A percentile compares a stretch with the other conserved stretches of the same genome.
These are phyloP conservation scores for Malacoctenus gilli DNA, from an alignment of 2,797 vertebrate species.

Conservation along the genomic window DNA sequence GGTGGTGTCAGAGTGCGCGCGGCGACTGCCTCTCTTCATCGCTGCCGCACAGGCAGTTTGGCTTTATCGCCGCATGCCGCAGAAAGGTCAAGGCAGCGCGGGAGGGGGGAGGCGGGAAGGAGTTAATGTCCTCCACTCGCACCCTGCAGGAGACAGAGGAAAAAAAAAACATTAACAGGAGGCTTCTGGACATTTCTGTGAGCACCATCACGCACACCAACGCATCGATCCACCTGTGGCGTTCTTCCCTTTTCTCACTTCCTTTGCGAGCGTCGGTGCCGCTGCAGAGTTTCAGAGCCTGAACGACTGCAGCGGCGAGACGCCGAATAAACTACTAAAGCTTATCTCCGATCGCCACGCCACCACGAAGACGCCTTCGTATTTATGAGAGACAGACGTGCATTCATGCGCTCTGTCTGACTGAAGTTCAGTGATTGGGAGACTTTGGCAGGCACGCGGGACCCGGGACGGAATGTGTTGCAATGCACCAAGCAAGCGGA, in stretches of 20 bases:
- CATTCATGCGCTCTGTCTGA: too few relatives aligned
- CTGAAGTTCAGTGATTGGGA: too few relatives aligned
- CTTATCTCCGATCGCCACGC: neutral
- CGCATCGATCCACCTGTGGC: constrained; percentile 37
- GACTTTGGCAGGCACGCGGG: too few relatives aligned
- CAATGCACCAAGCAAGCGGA: too few relatives aligned
- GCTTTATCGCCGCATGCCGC: too few relatives aligned
- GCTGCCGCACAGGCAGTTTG: too few relatives aligned
- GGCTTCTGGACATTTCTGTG: neutral
- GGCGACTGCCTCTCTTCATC: neutral
- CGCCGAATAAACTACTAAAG: neutral
- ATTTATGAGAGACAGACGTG: too few relatives aligned
- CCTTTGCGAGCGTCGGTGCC: constrained; percentile 38
- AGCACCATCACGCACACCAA: neutral
- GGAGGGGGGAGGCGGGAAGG: too few relatives aligned
- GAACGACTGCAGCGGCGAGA: neutral
- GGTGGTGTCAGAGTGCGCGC: constrained; percentile 28
- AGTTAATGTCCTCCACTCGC: too few relatives aligned
- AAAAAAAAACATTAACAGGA: neutral
- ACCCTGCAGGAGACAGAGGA: neutral
- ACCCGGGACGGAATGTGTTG: too few relatives aligned
- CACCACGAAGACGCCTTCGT: neutral
- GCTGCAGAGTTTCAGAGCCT: constrained; percentile 16
- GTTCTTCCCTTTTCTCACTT: constrained; percentile 69
- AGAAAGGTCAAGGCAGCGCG: too few relatives aligned